Evolutionary conservation across 2,113 vertebrate genomes (phyloP).

Genomic region (Ageneiosus marmoratus): DNA sequence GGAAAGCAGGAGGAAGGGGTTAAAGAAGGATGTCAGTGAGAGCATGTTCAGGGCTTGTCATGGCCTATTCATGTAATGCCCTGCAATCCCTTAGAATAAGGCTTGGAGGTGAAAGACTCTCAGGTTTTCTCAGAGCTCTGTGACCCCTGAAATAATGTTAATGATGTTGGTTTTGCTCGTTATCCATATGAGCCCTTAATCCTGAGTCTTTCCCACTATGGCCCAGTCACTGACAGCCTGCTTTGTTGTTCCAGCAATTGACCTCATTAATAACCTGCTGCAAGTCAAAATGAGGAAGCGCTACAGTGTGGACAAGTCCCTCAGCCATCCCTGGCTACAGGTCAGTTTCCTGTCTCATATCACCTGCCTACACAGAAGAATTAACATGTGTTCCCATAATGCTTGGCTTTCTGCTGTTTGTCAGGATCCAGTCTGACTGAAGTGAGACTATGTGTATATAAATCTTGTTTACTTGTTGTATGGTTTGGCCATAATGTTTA

Average conservation of each 20-base stretch:
- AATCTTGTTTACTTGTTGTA: conserved; percentile 7
- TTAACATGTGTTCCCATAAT: not conserved
- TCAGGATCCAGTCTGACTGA: not conserved
- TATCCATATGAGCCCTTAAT: conserved; percentile 56
- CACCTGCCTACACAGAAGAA: not conserved
- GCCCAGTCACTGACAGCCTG: conserved; percentile 48
- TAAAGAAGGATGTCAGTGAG: conserved; percentile 23
- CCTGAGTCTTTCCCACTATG: conserved; percentile 45
- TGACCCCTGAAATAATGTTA: conserved; percentile 79
- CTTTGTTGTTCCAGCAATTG: conserved; percentile 83
- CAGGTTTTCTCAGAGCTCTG: conserved; percentile 57
- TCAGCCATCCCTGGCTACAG: conserved; percentile 98
- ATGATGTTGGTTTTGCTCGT: conserved; percentile 78
- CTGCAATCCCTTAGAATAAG: conserved; percentile 58
- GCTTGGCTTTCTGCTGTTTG: not conserved
- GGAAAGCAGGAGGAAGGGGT: conserved; percentile 23
- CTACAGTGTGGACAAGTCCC: conserved; percentile 94
- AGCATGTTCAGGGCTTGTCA: conserved; percentile 50
- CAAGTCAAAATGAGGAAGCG: conserved; percentile 99
- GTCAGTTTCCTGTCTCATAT: conserved; percentile 68
- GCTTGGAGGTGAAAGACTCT: conserved; percentile 57
- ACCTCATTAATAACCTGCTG: conserved; percentile 97
- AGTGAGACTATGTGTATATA: not conserved
- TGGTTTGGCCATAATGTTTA: not conserved
- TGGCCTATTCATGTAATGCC: conserved; percentile 71